A percentile compares a stretch with the other conserved stretches of the same genome.
Evolutionary conservation across 2,113 vertebrate genomes (phyloP).

Genomic region (Panurus biarmicus): DNA sequence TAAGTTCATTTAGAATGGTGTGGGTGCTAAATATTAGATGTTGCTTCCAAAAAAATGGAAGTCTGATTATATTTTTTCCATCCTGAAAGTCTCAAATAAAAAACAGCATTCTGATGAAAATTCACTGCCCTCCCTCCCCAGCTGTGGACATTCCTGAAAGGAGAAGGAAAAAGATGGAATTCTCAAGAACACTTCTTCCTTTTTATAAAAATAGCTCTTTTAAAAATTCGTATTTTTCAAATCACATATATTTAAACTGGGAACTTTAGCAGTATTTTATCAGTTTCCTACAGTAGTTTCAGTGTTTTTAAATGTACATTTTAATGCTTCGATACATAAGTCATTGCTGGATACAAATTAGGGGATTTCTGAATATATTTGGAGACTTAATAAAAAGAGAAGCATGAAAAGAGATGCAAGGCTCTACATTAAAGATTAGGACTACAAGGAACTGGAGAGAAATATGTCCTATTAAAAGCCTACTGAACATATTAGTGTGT

Average conservation of each 20-base stretch:
- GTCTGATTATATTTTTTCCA: not conserved
- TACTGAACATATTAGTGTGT: not conserved
- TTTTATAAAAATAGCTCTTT: not conserved
- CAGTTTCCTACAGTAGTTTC: not conserved
- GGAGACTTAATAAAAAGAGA: constrained; percentile 14
- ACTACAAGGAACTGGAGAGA: not conserved
- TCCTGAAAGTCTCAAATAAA: not conserved
- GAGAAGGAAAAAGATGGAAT: not conserved
- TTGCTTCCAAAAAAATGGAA: not conserved
- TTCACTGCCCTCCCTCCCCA: not conserved
- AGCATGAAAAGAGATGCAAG: constrained; percentile 17
- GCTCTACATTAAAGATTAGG: constrained; percentile 9
- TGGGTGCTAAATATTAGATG: not conserved
- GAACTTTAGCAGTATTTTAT: constrained; percentile 10
- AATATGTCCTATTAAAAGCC: not conserved
- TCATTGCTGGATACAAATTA: constrained; percentile 11
- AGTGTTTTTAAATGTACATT: constrained; percentile 14
- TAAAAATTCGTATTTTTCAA: not conserved
- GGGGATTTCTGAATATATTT: constrained; percentile 24
- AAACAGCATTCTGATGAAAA: not conserved
- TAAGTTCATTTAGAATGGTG: not conserved
- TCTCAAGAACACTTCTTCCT: not conserved
- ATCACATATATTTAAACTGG: not conserved
- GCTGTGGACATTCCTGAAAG: not conserved
- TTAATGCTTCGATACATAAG: constrained; percentile 36